Conservation (phyloP, 1,140 invertebrate species). For the Pseudomyrmex pallidus region DNA sequence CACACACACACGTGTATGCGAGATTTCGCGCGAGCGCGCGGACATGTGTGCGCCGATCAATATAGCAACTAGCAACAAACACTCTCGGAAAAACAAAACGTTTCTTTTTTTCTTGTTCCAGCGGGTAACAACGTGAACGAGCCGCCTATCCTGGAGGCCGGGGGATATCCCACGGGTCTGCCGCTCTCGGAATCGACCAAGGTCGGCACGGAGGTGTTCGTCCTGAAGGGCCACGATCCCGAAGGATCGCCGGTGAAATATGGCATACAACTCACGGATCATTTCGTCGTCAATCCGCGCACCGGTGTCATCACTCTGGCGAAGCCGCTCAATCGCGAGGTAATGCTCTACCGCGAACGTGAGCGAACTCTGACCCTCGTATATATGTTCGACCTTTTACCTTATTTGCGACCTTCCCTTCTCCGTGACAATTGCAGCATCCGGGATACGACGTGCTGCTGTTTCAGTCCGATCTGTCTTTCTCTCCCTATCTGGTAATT, state of each 20-base stretch:
- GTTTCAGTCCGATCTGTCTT: too few relatives aligned
- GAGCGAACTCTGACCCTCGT: too few relatives aligned
- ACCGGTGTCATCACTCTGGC: slow-evolving; percentile 92
- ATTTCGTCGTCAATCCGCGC: slow-evolving; percentile 90
- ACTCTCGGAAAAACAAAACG: slow-evolving; percentile 40
- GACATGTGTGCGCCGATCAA: slow-evolving; percentile 6
- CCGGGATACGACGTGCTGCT: too few relatives aligned
- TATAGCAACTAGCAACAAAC: slow-evolving; percentile 31
- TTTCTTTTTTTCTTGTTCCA: slow-evolving; percentile 75
- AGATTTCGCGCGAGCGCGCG: slow-evolving; percentile 6
- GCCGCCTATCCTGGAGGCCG: slow-evolving; percentile 81
- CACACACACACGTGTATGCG: neutral
- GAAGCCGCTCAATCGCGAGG: slow-evolving; percentile 93
- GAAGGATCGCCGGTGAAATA: slow-evolving; percentile 90
- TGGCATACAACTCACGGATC: slow-evolving; percentile 92
- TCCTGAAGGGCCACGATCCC: slow-evolving; percentile 91
- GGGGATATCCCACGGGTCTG: slow-evolving; percentile 83
- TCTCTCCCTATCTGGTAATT: too few relatives aligned
- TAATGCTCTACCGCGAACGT: slow-evolving; percentile 78
- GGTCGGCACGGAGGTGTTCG: slow-evolving; percentile 91
- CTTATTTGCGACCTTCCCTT: neutral
- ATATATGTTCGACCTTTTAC: neutral
- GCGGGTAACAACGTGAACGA: slow-evolving; percentile 83
- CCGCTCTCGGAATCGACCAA: slow-evolving; percentile 91
- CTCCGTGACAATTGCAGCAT: too few relatives aligned